Base-by-base conservation (phyloP, 2,888 invertebrate species). In the Hypomecis atomaria region DNA sequence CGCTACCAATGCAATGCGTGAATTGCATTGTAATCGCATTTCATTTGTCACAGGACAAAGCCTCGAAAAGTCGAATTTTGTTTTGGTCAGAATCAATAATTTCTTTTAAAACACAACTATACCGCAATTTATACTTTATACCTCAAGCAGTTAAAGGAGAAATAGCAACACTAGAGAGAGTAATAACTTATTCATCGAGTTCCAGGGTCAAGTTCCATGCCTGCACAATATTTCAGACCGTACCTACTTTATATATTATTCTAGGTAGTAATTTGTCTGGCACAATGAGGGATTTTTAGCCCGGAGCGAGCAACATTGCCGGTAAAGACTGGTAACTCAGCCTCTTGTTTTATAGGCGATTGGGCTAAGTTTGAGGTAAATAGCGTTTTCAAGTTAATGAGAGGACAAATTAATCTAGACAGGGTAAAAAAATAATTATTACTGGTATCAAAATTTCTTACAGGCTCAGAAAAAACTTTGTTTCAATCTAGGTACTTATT, bases 231-330 rank as follows among this genome's bases (percentile, higher is more conserved):
- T 79, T 78, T 84, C 75, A 82, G 73, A 59, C 54, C 58, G 60
- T 69, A 73, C 71, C 67, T 67, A 62, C 59, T 62, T 67, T 76
- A 81, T 80, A 78, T 80, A 83, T 84, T 85, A 86, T 85, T 82
- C 79, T 78, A 78, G 78, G 80, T 66, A 81, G 87, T 83, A 86
- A 90, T 90, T 88, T 87, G 87, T 88, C 83, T 81, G 81, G 75
- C 85, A 88, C 89, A 89, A 89, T 89, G 86, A 88, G 75, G 77
- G 79, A 88, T 88, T 88, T 87, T 90, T 87, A 83, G 86, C 85
- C 87, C 74, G 72, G 70, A 88, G 86, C 86, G 78, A 82, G 82
- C 83, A 77, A 81, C 81, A 82, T 82, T 81, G 81, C 79, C 77
- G 78, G 79, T 79, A 79, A 79, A 82, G 83, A 82, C 80, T 74